Evolutionary conservation across 2,888 invertebrate species (phyloP), one percentile per base, ranked within the genome.

Genomic region (Rotaria magnacalcarata): DNA sequence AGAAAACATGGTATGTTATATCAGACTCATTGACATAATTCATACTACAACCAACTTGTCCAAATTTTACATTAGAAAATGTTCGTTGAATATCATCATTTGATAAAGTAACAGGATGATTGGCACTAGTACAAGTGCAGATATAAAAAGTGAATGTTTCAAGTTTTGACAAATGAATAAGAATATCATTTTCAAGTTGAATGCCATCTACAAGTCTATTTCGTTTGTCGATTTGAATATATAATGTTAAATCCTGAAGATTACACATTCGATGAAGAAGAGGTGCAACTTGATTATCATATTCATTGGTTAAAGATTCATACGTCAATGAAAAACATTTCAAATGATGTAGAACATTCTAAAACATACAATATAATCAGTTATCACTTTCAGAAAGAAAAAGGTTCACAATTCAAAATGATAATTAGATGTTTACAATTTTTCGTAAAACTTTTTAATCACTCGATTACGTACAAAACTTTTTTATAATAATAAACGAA

Each of bases 51-150:
- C n/a, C 24, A 24, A n/a, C 24, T 58, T 58, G 58, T 58, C n/a
- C 58, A 58, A n/a, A 58, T 58, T n/a, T n/a, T 2, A 58, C 58
- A n/a, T 58, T 58, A 58, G 58, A n/a, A 58, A 58, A 58, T 7
- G 58, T 58, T 58, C n/a, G 21, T 58, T 58, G 21, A 58, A 58
- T 58, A 58, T 58, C 58, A n/a, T 58, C 24, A 58, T 58, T 58
- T 58, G 58, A 58, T 58, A 58, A 58, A 58, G 58, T 24, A 58
- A 58, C 58, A 58, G 58, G n/a, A 58, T 58, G 58, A 58, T 58
- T n/a, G 24, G n/a, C 7, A n/a, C 10, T 6, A 58, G 58, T n/a
- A 58, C 8, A n/a, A n/a, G 58, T 58, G 6, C 58, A n/a, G 58
- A 58, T 58, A 58, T 58, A 58, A 58, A 58, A 58, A n/a, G 8